Evolutionary conservation across 2,113 vertebrate genomes (phyloP), one percentile per base, ranked within the genome.

Genomic region (Plectropomus leopardus): DNA sequence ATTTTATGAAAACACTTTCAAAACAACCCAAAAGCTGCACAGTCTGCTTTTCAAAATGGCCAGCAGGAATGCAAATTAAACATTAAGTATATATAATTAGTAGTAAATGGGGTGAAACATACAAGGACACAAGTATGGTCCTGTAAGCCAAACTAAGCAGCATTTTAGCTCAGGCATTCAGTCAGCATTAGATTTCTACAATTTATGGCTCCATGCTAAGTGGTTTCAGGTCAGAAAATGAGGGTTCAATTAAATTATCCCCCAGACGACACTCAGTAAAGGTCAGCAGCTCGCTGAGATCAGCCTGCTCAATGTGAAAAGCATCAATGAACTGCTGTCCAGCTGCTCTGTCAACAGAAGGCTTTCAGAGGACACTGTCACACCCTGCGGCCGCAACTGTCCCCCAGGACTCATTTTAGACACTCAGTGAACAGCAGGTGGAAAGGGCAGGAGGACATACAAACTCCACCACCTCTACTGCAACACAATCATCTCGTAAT

Each of bases 211-310:
- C 55, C 34, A 3, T 58, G 60, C 42, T 87, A 82, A 86, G 82
- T 82, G 84, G 23, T 78, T 84, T 84, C 80, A 82, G 61, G 61
- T 84, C 86, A 78, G 48, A 71, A 74, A 84, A 84, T 44, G 47
- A 71, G 71, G 59, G 45, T 69, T 76, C 67, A 72, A 91, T 88
- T 60, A 81, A 83, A 88, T 85, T 83, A 86, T 85, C 73, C 77
- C 63, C 54, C 21, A 53, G 77, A 78, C 50, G 45, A 57, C 77
- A 72, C 51, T 83, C 57, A 86, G 74, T 17, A 47, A 89, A 84
- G 86, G 88, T 83, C 84, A 83, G 55, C 5, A 28, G 60, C 72
- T 75, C 5, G 13, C 72, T 70, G 75, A 78, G 66, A 83, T 78
- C 81, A 65, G 72, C 48, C 53, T 55, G 69, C 50, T 78, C 16